Evolutionary conservation across 2,797 vertebrate genomes (phyloP).

Genomic region (Sebastes nivosus): DNA sequence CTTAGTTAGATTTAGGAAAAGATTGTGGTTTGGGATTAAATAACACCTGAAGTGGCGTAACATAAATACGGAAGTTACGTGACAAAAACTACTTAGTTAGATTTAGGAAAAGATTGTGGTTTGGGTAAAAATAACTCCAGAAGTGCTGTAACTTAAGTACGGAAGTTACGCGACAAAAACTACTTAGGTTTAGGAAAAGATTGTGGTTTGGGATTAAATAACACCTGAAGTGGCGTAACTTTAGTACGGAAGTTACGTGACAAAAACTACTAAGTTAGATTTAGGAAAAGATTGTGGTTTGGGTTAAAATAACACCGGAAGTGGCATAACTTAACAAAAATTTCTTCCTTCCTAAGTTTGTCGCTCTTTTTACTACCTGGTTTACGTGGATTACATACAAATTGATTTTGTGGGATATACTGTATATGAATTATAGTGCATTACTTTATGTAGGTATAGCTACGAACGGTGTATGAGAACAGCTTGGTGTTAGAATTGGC

Average conservation of each 20-base stretch:
- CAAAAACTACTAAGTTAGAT: background rate
- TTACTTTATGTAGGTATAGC: background rate
- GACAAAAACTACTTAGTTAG: too few relatives aligned
- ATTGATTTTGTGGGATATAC: background rate
- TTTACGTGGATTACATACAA: background rate
- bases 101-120: too few relatives aligned
- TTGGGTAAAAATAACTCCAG: rapidly evolving
- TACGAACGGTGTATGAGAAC: background rate
- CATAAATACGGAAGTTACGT: too few relatives aligned
- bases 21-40: too few relatives aligned
- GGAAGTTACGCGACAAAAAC: background rate
- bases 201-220: too few relatives aligned
- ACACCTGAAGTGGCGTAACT: rapidly evolving
- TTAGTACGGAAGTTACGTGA: too few relatives aligned
- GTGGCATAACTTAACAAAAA: background rate
- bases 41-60: too few relatives aligned
- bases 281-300: background rate
- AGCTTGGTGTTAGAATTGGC: constrained; percentile 21
- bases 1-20: too few relatives aligned
- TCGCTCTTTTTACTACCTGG: background rate
- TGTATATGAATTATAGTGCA: background rate
- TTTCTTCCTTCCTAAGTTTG: background rate
- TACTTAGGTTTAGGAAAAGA: too few relatives aligned
- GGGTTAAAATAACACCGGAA: rapidly evolving
- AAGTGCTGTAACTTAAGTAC: too few relatives aligned